phyloP scores from a whole-genome alignment of 2,797 vertebrate species.

The Molossus alvarezi region DNA sequence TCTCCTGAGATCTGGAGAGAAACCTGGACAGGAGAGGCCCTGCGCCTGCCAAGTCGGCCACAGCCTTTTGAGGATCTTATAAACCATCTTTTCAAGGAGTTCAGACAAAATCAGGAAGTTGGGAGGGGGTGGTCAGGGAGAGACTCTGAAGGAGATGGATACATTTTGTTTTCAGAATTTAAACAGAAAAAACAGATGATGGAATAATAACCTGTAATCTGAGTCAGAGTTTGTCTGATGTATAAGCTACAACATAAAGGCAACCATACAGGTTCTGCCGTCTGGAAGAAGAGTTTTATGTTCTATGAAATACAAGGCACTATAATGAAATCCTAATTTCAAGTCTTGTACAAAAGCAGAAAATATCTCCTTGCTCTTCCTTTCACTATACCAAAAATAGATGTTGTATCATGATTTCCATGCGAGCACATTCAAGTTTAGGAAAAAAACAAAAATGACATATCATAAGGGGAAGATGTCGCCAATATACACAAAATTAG shows the following conservation, averaged over 20 bases:
- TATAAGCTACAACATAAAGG: background rate
- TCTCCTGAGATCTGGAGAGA: background rate
- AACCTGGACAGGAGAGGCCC: background rate
- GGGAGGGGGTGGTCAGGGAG: background rate
- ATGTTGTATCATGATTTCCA: background rate
- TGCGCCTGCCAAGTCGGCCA: background rate
- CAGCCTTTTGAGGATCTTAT: background rate
- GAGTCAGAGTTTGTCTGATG: background rate
- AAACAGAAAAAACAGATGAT: background rate
- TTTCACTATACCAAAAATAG: background rate
- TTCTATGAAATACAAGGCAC: background rate
- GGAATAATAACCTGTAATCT: background rate
- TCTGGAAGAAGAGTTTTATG: background rate
- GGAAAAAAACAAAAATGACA: background rate
- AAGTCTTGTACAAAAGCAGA: background rate
- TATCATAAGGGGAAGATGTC: background rate
- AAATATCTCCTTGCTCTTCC: background rate
- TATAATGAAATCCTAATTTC: background rate
- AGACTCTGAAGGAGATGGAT: background rate
- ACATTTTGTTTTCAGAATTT: background rate
- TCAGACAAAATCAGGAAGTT: background rate
- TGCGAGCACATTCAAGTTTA: conserved; percentile 7
- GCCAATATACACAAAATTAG: background rate
- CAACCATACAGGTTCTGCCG: background rate
- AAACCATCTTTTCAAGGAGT: accelerated